A percentile compares a stretch with the other conserved stretches of the same genome.
phyloP scores from a whole-genome alignment of 2,113 vertebrate species.

The Vidua macroura region DNA sequence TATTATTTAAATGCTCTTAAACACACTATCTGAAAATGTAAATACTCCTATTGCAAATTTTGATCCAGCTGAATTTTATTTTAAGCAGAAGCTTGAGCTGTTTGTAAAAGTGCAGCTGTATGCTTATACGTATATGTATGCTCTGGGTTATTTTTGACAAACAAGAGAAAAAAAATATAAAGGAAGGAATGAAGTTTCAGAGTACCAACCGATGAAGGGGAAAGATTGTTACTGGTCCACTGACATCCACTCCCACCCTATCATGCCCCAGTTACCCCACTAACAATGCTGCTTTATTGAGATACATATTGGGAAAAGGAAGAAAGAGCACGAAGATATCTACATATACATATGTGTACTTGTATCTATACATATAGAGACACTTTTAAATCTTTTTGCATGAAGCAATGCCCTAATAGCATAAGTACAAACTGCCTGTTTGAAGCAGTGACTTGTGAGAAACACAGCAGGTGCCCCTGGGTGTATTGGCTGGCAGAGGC shows the following conservation, averaged over 20 bases:
- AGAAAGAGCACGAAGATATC: not conserved
- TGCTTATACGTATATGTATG: accelerated
- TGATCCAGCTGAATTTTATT: constrained; percentile 24
- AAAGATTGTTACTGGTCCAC: not conserved
- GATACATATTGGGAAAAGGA: not conserved
- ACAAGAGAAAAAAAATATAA: not conserved
- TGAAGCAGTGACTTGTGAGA: not conserved
- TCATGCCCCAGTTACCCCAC: not conserved
- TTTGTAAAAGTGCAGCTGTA: not conserved
- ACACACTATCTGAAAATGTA: constrained; percentile 30
- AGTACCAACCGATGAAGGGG: accelerated
- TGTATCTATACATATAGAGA: accelerated
- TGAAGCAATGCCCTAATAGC: not conserved
- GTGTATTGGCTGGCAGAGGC: not conserved
- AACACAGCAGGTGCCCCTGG: not conserved
- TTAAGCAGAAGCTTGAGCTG: not conserved
- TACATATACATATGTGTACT: no score
- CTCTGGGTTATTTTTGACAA: not conserved
- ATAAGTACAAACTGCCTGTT: not conserved
- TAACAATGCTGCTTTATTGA: not conserved
- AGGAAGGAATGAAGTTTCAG: not conserved
- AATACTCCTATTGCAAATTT: constrained; percentile 22
- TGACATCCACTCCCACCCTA: not conserved
- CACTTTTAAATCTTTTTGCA: not conserved
- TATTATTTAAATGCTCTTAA: constrained; percentile 54